Base-by-base conservation (phyloP, 1,140 invertebrate species). In the Lasaia peninsularis region DNA sequence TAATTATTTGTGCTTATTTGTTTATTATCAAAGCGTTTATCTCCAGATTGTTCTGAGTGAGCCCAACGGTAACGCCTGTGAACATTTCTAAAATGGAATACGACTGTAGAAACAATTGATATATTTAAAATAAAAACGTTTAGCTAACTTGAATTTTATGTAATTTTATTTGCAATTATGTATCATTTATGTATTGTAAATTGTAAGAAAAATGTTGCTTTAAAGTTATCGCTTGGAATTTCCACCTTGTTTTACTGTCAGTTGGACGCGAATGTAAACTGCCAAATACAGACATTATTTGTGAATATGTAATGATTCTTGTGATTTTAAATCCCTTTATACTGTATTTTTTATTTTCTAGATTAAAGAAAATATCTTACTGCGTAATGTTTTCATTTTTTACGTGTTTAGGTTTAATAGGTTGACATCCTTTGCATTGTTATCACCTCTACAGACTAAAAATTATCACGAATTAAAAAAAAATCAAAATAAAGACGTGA, bases 251-350 rank as follows among this genome's bases (percentile, higher is more conserved):
- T 84, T 81, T 77, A 78, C 67, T 74, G 75, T 75, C 75, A 74
- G 75, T 83, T 81, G 73, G 75, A 73, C 65, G 73, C 71, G 70
- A 77, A 79, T 80, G 73, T 77, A 71, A 77, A 76, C 73, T 73
- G 69, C 73, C 71, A 71, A 74, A 67, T 72, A 81, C 71, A 73
- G 71, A 80, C 73, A 83, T 83, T 86, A 80, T 84, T 84, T 88
- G 85, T 88, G 85, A 88, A 88, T 88, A 88, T 88, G 85, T 88
- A 88, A 88, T 88, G 85, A 88, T 81, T 88, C 81, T 88, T 86
- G 76, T 88, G 80, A 86, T 88, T 81, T 86, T 80, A 88, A 88
- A 84, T 84, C 83, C 82, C 79, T 85, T 88, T 86, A 86, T 86
- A 84, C 76, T 84, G 77, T 88, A 83, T 88, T 85, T 86, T 83